Conservation (phyloP, 23 tunicate species). For the Oikopleura dioica region DNA sequence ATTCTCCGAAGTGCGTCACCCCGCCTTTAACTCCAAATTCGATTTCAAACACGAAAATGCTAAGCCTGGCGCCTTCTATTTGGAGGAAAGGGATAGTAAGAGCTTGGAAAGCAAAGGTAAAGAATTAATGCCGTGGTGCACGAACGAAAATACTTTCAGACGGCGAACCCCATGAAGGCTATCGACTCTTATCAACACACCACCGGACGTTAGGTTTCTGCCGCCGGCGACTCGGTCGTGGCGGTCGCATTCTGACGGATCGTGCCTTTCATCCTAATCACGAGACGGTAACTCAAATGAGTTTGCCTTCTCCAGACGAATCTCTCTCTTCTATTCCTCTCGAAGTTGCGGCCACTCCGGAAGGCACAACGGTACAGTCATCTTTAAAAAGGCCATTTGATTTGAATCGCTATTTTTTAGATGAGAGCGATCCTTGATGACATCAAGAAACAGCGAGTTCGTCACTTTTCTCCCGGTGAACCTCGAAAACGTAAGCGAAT, state of each 20-base stretch:
- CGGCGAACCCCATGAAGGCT: neutral
- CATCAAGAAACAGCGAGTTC: neutral
- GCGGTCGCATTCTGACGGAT: slow-evolving; percentile 53
- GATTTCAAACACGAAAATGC: neutral
- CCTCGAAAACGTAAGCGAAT: neutral
- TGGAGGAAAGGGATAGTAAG: neutral
- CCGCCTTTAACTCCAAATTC: neutral
- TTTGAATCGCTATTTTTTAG: neutral
- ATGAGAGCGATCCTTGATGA: neutral
- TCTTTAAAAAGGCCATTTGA: too few species aligned
- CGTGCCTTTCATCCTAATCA: slow-evolving; percentile 38
- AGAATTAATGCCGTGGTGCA: too few species aligned
- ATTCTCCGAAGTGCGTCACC: neutral
- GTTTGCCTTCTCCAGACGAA: too few species aligned
- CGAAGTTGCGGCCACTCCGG: too few species aligned
- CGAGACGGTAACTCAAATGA: too few species aligned
- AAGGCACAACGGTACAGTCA: too few species aligned
- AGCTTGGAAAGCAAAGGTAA: too few species aligned
- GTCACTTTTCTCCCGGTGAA: neutral
- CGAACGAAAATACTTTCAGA: too few species aligned
- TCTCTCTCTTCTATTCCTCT: too few species aligned
- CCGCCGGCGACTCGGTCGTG: slow-evolving; percentile 49
- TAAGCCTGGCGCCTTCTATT: neutral
- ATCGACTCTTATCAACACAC: neutral
- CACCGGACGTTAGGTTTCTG: neutral